phyloP scores from a whole-genome alignment of 2,113 vertebrate genomes.

The Drymodes brunneopygia region DNA sequence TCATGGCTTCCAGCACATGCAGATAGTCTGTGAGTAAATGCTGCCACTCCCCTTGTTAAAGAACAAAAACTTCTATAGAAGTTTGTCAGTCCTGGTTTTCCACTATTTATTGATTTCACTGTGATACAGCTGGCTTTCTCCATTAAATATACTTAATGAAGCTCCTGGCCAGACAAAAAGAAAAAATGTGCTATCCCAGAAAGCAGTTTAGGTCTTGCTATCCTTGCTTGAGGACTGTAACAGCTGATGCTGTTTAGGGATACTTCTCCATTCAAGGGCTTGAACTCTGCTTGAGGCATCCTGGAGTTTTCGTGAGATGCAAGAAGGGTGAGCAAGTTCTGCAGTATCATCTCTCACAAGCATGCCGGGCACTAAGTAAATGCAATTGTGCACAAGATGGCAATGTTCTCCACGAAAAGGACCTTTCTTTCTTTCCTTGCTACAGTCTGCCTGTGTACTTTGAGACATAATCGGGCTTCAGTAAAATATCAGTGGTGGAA shows the following conservation, averaged over 20 bases:
- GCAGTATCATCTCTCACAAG: background rate
- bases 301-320: background rate
- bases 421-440: background rate
- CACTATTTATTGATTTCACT: background rate
- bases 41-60: background rate
- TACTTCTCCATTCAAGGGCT: background rate
- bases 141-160: background rate
- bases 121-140: background rate
- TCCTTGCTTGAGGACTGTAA: background rate
- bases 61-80: background rate
- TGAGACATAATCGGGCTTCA: background rate
- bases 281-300: background rate
- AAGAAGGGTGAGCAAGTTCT: background rate
- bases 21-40: background rate
- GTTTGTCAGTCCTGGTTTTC: background rate
- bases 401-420: constrained; percentile 40
- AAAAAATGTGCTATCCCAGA: background rate
- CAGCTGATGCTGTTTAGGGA: background rate
- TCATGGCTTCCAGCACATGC: background rate
- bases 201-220: background rate
- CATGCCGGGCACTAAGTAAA: background rate
- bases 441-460: background rate
- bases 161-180: background rate
- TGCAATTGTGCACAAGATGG: constrained; percentile 48
- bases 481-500: background rate